Base-by-base conservation (phyloP, 2,797 vertebrate species). In the Tiaroga cobitis region DNA sequence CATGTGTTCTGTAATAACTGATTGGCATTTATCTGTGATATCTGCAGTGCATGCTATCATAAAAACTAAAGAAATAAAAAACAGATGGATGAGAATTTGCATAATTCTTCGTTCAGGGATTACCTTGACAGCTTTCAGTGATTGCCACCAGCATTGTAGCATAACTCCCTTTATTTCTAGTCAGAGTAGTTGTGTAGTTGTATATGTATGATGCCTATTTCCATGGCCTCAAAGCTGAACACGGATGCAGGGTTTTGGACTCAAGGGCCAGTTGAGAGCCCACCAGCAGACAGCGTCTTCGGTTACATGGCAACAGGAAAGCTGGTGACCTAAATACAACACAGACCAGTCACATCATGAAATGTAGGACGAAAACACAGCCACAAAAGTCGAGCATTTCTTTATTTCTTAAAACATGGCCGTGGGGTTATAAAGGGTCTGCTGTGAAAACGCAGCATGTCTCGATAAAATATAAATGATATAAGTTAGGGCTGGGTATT, bases 231-330 rank as follows among this genome's bases (percentile, higher is more conserved):
- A 56, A 54, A 79, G 11, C 39, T 72, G 39, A 79, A 34, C 29
- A 41, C 1, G 3, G 11, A 69, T n/a, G 39, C 49, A 26, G 34
- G 65, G 26, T 78, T 70, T 79, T 72, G 76, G 83, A 85, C 51
- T 85, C 76, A 19, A 80, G 83, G 51, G 54, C 54, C 67, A 72
- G 37, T 63, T 63, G 67, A 79, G 32, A 80, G 75, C 3, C 65
- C 65, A 84, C 70, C 83, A 49, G 51, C 54, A 72, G 51, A 49
- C 76, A 85, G 11, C 51, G 9, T 85, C 76, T 85, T 63, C 6
- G 1, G 75, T 85, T 80, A 79, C 83, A 73, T 85, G 76, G 83
- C 83, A 85, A 85, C 83, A 85, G 68, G 83, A 39, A 69, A 72
- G 69, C 63, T 59, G 56, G 18, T 77, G 83, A 77, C 73, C 86